These are phyloP conservation scores for Distichodus sexfasciatus DNA, from an alignment of 2,797 vertebrate genomes.

Conservation along the genomic window DNA sequence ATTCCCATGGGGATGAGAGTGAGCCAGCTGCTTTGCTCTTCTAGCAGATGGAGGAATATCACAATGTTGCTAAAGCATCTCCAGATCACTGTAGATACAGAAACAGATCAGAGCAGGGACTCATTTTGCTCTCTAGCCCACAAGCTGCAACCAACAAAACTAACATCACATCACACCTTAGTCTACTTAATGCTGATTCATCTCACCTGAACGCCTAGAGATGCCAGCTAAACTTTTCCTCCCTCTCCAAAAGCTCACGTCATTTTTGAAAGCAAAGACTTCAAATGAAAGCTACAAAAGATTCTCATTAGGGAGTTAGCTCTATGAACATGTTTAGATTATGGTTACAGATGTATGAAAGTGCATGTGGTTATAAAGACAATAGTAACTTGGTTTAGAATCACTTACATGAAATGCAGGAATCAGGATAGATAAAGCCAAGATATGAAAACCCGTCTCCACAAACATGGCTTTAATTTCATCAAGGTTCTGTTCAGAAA, in stretches of 20 bases:
- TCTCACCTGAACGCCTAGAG: constrained; percentile 89
- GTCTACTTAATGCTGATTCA: background rate
- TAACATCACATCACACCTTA: background rate
- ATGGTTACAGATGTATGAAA: too few species aligned
- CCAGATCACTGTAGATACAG: constrained; percentile 81
- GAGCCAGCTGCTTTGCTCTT: constrained; percentile 89
- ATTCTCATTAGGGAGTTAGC: background rate
- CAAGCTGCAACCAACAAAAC: background rate
- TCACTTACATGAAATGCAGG: constrained; percentile 95
- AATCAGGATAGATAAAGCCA: constrained; percentile 87
- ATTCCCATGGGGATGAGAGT: constrained; percentile 90
- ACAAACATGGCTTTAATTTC: constrained; percentile 94
- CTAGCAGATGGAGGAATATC: constrained; percentile 91
- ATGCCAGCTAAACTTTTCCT: constrained; percentile 91
- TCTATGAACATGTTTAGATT: background rate
- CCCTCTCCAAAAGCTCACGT: constrained; percentile 91
- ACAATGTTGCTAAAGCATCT: constrained; percentile 89
- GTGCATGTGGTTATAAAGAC: too few species aligned
- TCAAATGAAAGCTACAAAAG: constrained; percentile 89
- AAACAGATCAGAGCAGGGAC: constrained; percentile 19
- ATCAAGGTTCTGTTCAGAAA: constrained; percentile 92
- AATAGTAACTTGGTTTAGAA: too few species aligned
- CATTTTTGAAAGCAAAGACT: constrained; percentile 94
- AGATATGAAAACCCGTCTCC: constrained; percentile 88
- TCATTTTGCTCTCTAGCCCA: background rate